A percentile compares a stretch with the other conserved stretches of the same genome.
Evolutionary conservation across 2,113 vertebrate species (phyloP).

Genomic region (Balaeniceps rex): DNA sequence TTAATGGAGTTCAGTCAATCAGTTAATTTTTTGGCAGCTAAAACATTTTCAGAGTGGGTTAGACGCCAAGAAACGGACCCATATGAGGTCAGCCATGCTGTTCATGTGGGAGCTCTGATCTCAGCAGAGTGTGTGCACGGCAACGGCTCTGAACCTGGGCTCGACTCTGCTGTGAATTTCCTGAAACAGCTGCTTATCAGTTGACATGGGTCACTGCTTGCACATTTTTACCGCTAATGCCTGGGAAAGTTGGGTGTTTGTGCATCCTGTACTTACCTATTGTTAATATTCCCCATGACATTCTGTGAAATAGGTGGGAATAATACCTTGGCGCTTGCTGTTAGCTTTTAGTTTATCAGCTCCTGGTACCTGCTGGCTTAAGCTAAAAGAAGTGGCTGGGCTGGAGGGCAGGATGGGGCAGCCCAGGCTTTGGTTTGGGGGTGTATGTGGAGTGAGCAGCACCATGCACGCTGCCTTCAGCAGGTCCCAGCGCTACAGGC

Average conservation of each 20-base stretch:
- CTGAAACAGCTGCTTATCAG: constrained; percentile 30
- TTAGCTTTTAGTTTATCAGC: neutral
- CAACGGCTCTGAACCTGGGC: neutral
- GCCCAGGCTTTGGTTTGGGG: neutral
- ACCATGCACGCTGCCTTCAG: rapidly evolving
- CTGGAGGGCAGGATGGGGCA: neutral
- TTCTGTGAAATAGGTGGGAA: neutral
- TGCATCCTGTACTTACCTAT: neutral
- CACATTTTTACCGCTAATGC: neutral
- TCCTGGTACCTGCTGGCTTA: rapidly evolving
- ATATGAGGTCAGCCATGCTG: neutral
- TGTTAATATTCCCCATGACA: neutral
- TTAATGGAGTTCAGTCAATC: neutral
- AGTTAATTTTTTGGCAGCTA: neutral
- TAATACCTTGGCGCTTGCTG: neutral
- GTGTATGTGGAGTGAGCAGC: rapidly evolving
- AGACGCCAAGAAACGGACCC: rapidly evolving
- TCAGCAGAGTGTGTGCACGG: neutral
- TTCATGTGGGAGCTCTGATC: neutral
- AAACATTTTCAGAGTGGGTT: neutral
- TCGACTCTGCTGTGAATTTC: neutral
- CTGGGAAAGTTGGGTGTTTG: constrained; percentile 41
- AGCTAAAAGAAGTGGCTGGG: neutral
- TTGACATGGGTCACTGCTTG: neutral
- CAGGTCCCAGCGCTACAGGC: neutral